phyloP scores from a whole-genome alignment of 2,797 vertebrate species.

The Anguilla marmorata region DNA sequence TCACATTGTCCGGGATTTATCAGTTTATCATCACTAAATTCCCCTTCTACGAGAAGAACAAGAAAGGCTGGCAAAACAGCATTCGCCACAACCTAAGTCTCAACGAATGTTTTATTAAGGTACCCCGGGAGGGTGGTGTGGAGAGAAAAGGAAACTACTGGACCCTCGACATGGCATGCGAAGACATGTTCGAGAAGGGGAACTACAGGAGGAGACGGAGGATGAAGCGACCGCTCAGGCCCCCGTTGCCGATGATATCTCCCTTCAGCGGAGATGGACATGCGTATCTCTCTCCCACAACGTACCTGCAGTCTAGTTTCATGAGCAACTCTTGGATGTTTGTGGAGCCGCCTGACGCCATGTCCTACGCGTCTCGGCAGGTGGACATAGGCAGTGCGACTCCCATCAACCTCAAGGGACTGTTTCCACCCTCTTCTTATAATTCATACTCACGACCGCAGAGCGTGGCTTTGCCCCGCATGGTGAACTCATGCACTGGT shows the following conservation, averaged over 20 bases:
- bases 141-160: conserved; percentile 98
- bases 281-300: conserved; percentile 90
- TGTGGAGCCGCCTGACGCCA: conserved; percentile 85
- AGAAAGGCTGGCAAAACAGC: conserved; percentile 94
- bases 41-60: conserved; percentile 98
- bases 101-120: conserved; percentile 94
- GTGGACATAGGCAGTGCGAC: conserved; percentile 83
- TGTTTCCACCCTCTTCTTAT: conserved; percentile 82
- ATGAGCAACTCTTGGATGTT: conserved; percentile 93
- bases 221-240: conserved; percentile 96
- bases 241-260: conserved; percentile 85
- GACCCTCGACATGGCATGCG: conserved; percentile 97
- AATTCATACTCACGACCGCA: conserved; percentile 89
- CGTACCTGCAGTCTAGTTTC: conserved; percentile 94
- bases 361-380: conserved; percentile 92
- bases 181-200: conserved; percentile 99
- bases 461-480: conserved; percentile 85
- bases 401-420: conserved; percentile 85
- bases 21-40: conserved; percentile 96
- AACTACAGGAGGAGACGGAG: conserved; percentile 92
- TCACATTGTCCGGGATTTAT: conserved; percentile 95
- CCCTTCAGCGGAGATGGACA: conserved; percentile 87
- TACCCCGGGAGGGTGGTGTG: conserved; percentile 92
- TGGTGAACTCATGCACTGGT: conserved; percentile 96
- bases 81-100: conserved; percentile 91